Evolutionary conservation across 92 coral and sea anemone species (phyloP), one percentile per base, ranked within the genome.

Genomic region (Paramuricea clavata): DNA sequence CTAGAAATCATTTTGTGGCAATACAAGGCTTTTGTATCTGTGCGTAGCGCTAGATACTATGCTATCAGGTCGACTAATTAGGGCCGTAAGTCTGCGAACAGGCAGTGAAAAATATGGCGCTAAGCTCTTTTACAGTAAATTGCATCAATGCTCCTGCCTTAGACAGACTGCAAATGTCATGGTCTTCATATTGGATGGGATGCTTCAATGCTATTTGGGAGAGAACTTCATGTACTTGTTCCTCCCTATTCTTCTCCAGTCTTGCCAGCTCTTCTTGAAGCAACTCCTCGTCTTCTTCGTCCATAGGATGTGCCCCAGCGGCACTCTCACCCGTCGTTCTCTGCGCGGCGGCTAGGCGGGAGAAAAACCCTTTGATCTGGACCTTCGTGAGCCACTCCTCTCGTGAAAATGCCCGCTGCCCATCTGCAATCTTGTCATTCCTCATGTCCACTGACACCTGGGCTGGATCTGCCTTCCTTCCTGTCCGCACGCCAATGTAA

Each of bases 381-480:
- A 54, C 27, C 27, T 54, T 54, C 27, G 62, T 33, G 43, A 33
- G 42, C 89, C 89, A 85, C 43, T 89, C 83, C 69, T 36, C 56
- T 74, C 89, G 78, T 74, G 28, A 41, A 81, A 89, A 89, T 69
- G 47, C 76, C 26, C 89, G 65, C 69, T 84, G n/a, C 39, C 92
- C 90, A 61, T 81, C 86, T 65, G 49, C 32, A 69, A 67, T 49
- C 54, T 74, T 57, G 81, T 64, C 87, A 25, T 39, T 83, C 76
- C 91, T 83, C 89, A 83, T 83, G 52, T 89, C 92, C 44, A 69
- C 79, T 25, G 92, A 50, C 60, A 89, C 92, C 61, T 83, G 92
- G 41, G 68, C 67, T 34, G 89, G 89, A 64, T 83, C 92, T 22
- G 85, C 85, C 68, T 89, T 89, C 69, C 92, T 74, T 67, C 92